Conservation (phyloP, 2,888 invertebrate species). For the Meandrusa payeni region DNA sequence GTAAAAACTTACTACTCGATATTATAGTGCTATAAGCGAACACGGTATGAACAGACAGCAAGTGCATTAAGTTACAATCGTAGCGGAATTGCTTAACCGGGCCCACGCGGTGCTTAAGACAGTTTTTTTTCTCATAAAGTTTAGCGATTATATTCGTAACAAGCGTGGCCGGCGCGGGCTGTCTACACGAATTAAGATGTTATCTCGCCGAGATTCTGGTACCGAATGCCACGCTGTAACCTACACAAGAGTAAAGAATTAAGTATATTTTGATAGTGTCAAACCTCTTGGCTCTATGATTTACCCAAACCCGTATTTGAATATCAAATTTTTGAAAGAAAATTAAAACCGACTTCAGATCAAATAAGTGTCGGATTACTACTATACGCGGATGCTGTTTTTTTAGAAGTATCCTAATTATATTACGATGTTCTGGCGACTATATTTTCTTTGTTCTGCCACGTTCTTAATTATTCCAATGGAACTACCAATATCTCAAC, state of each 20-base stretch:
- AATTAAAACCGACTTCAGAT: no score
- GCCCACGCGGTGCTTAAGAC: conserved; percentile 23
- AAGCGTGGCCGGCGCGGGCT: conserved; percentile 47
- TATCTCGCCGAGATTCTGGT: conserved; percentile 36
- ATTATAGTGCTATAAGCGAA: background rate
- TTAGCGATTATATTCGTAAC: conserved; percentile 34
- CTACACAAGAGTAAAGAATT: conserved; percentile 13
- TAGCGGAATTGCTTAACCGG: conserved; percentile 2
- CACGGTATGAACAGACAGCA: background rate
- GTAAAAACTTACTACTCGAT: no score
- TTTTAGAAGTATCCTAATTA: no score
- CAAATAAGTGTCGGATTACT: no score
- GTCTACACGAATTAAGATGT: conserved; percentile 64
- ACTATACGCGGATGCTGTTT: no score
- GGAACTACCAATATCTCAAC: no score
- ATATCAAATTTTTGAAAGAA: no score
- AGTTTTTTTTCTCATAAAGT: conserved; percentile 27
- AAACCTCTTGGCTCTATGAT: no score
- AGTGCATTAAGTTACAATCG: background rate
- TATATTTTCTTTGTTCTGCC: no score
- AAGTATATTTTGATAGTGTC: conserved; percentile 15
- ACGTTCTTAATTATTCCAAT: no score
- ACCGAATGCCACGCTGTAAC: conserved; percentile 27
- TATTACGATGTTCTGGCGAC: no score
- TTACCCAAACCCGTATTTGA: no score